These are phyloP conservation scores for Lochmaea capreae DNA, from an alignment of 2,888 invertebrate species.

Conservation along the genomic window DNA sequence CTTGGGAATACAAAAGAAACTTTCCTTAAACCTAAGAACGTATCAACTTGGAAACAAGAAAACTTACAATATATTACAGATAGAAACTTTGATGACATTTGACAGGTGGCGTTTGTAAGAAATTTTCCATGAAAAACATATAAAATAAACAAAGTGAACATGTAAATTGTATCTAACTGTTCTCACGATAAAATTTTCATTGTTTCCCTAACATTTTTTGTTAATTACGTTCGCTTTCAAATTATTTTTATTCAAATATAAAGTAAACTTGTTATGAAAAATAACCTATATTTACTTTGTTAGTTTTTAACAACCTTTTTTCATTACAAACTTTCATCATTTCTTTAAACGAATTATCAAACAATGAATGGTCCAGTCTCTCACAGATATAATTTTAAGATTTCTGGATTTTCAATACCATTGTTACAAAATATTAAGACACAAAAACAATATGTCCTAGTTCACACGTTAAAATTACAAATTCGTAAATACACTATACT, in stretches of 20 bases:
- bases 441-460: constrained; percentile 41
- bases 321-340: constrained; percentile 28
- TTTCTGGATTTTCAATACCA: constrained; percentile 37
- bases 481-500: constrained; percentile 30
- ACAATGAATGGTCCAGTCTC: constrained; percentile 28
- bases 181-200: too few relatives aligned
- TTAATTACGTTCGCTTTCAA: neutral
- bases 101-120: too few relatives aligned
- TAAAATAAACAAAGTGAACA: too few relatives aligned
- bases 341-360: constrained; percentile 29
- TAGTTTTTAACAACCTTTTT: constrained; percentile 20
- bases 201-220: too few relatives aligned
- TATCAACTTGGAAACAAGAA: too few relatives aligned
- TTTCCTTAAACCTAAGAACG: too few relatives aligned
- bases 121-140: too few relatives aligned
- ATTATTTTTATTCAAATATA: neutral
- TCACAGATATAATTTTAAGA: constrained; percentile 33
- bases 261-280: constrained; percentile 4
- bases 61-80: too few relatives aligned
- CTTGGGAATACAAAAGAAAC: too few relatives aligned
- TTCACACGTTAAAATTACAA: constrained; percentile 49
- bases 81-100: too few relatives aligned
- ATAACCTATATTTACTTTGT: constrained; percentile 1
- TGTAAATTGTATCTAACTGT: too few relatives aligned
- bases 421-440: constrained; percentile 53